These are phyloP conservation scores for Anser brachyrhynchus DNA, from an alignment of 2,113 vertebrate genomes.

Conservation along the genomic window DNA sequence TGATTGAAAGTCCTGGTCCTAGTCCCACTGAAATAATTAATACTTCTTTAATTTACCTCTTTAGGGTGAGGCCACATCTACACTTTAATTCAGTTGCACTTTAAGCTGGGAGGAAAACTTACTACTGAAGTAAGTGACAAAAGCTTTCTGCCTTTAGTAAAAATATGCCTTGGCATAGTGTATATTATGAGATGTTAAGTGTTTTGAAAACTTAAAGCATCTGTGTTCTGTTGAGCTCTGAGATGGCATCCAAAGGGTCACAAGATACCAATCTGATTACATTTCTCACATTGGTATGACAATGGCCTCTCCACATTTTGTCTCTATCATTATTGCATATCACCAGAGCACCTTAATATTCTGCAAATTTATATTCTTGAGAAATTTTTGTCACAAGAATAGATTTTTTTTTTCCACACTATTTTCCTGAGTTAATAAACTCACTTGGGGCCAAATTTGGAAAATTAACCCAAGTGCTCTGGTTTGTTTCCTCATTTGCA, in stretches of 20 bases:
- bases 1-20: background rate
- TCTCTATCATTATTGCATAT: constrained; percentile 35
- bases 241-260: constrained; percentile 16
- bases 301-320: background rate
- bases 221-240: background rate
- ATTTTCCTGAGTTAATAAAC: background rate
- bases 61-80: fast-evolving
- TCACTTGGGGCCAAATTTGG: background rate
- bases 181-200: background rate
- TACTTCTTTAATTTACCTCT: background rate
- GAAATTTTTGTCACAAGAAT: background rate
- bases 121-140: background rate
- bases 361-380: constrained; percentile 30
- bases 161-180: background rate
- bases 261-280: constrained; percentile 11
- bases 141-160: background rate
- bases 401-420: background rate
- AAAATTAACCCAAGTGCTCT: background rate
- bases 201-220: constrained; percentile 12
- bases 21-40: background rate
- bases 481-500: background rate
- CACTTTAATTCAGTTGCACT: background rate
- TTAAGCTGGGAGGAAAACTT: background rate
- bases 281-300: background rate
- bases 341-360: background rate